Base-by-base conservation (phyloP, 2,797 vertebrate species). In the Harpagifer antarcticus region DNA sequence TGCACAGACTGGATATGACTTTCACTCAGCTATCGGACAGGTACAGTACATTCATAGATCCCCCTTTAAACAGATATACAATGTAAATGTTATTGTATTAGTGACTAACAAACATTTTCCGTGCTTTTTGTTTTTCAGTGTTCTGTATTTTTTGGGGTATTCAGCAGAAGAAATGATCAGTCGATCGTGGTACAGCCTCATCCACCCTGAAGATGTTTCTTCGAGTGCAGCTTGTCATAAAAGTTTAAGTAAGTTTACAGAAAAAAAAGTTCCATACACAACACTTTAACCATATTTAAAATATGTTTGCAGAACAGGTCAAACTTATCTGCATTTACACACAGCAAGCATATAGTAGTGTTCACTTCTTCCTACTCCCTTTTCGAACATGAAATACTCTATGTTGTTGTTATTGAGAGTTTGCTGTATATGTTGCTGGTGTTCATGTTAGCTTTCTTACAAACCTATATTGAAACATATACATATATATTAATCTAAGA, bases 121-220 rank as follows among this genome's bases (percentile, higher is more conserved):
- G 77, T 16, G 9, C 4, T 66, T 27, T 48, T 48, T 57, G 3
- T 19, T 16, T 63, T 75, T 16, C 89, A 97, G 97, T 40, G 91
- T 96, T 68, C 68, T 88, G 16, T 93, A 90, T 75, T 90, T 94
- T 79, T 86, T 97, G 55, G 96, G 96, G 6, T 96, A 95, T 77
- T 86, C 61, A 4, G 85, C 74, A 3, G 92, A 95, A 50, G 94
- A 97, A 49, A 70, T 97, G 84, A 77, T 79, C 0, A 93, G 93
- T 2, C 91, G 58, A n/a, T 97, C 97, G 0, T 98, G 96, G 96
- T 98, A 97, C 87, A 86, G 86, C 48, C 91, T 97, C 4, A 50
- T 98, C 45, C 96, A 98, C 52, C 96, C 97, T 0, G 95, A 95
- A 3, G 96, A 97, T 66, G 58, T 94, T 10, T 63, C 81, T 0